Evolutionary conservation across 2,113 vertebrate species (phyloP).

Genomic region (Anarrhichthys ocellatus): DNA sequence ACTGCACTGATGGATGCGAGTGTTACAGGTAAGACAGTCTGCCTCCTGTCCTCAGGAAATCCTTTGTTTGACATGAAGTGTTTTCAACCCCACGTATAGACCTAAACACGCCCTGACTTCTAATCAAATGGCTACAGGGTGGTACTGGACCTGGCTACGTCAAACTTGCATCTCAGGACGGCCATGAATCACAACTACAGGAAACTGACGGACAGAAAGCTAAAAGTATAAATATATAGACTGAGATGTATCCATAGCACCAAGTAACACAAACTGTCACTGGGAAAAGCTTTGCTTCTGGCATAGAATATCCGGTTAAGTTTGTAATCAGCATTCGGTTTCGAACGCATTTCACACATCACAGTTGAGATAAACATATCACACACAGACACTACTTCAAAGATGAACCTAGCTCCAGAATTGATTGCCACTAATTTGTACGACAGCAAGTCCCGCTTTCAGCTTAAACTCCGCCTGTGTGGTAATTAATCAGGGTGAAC

Average conservation of each 20-base stretch:
- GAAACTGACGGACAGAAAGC: constrained; percentile 43
- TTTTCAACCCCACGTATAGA: constrained; percentile 47
- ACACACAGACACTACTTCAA: constrained; percentile 23
- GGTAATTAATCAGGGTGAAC: constrained; percentile 71
- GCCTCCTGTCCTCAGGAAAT: constrained; percentile 72
- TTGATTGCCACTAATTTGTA: constrained; percentile 43
- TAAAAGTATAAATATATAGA: constrained; percentile 5
- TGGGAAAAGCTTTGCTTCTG: neutral
- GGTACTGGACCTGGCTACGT: constrained; percentile 15
- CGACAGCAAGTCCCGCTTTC: constrained; percentile 47
- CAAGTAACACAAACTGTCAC: neutral
- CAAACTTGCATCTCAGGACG: constrained; percentile 6
- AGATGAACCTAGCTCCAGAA: constrained; percentile 21
- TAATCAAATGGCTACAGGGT: constrained; percentile 19
- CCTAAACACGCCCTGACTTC: neutral
- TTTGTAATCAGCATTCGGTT: neutral
- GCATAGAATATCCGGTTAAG: neutral
- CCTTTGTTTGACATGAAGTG: constrained; percentile 72
- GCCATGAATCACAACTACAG: constrained; percentile 45
- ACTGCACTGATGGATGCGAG: constrained; percentile 28
- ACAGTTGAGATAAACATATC: constrained; percentile 13
- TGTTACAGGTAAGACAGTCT: constrained; percentile 62
- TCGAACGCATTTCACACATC: neutral
- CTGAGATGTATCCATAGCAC: neutral
- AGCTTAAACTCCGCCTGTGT: constrained; percentile 19